phyloP scores from a whole-genome alignment of 2,113 vertebrate genomes.

The Forbesichthys papilliferus region DNA sequence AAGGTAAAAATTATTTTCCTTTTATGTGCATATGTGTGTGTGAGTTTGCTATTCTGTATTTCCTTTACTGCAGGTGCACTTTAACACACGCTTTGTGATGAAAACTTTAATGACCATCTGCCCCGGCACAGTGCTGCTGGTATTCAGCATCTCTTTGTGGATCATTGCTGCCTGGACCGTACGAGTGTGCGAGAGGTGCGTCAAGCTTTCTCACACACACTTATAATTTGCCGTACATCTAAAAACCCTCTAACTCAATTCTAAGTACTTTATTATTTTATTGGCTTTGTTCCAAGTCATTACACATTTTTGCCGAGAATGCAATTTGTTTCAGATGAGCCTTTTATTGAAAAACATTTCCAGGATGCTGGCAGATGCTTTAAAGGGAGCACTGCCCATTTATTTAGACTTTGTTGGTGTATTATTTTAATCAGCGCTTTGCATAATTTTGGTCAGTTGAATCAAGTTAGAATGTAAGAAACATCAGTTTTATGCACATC shows the following conservation, averaged over 20 bases:
- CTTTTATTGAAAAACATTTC: too few species aligned
- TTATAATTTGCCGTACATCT: too few species aligned
- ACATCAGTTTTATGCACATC: constrained; percentile 1
- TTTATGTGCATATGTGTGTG: constrained; percentile 62
- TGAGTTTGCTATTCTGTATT: constrained; percentile 67
- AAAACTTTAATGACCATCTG: constrained; percentile 99
- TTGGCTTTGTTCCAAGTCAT: background rate
- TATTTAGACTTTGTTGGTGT: background rate
- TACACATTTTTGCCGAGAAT: background rate
- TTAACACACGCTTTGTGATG: constrained; percentile 99
- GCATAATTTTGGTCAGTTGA: constrained; percentile 1
- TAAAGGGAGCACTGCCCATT: background rate
- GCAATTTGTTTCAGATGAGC: background rate
- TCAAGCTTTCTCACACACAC: background rate
- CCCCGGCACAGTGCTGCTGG: constrained; percentile 94
- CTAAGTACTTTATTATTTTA: background rate
- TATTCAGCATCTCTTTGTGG: constrained; percentile 99
- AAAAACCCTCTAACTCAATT: too few species aligned
- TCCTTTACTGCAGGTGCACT: constrained; percentile 91
- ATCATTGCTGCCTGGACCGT: constrained; percentile 99
- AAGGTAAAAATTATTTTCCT: background rate
- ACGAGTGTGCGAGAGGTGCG: constrained; percentile 95
- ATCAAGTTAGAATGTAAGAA: constrained; percentile 1
- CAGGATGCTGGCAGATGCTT: too few species aligned
- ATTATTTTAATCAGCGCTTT: constrained; percentile 16